Percentiles rank a stretch among this genome's conserved stretches.
These are phyloP conservation scores for Melanostigma gelatinosum DNA, from an alignment of 2,113 vertebrate species.

Conservation along the genomic window DNA sequence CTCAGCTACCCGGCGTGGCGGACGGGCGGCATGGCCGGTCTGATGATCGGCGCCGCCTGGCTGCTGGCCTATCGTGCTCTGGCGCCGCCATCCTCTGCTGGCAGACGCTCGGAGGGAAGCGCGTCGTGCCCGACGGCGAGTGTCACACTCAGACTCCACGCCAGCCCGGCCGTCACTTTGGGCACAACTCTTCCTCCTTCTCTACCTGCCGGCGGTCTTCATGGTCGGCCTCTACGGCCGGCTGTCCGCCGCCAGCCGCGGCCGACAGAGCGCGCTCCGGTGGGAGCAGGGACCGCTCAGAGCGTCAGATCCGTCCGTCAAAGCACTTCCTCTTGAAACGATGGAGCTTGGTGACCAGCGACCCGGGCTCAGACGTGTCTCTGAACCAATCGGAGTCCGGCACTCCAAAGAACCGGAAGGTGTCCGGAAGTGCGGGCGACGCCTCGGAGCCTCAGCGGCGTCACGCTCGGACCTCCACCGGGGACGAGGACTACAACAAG, in stretches of 20 bases:
- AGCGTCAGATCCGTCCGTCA: slow-evolving; percentile 12
- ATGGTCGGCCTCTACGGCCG: slow-evolving; percentile 92
- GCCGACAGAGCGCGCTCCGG: slow-evolving; percentile 81
- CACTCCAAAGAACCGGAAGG: slow-evolving; percentile 46
- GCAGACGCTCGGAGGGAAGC: slow-evolving; percentile 87
- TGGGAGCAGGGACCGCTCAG: slow-evolving; percentile 1
- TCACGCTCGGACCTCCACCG: slow-evolving; percentile 68
- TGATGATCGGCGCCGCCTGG: slow-evolving; percentile 92
- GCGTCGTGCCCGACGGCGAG: slow-evolving; percentile 83
- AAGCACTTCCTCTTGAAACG: slow-evolving; percentile 35
- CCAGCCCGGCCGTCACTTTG: slow-evolving; percentile 89
- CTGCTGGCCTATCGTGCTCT: slow-evolving; percentile 90
- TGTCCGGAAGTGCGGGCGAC: slow-evolving; percentile 51
- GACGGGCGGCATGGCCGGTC: slow-evolving; percentile 86
- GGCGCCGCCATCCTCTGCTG: slow-evolving; percentile 94
- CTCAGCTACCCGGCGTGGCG: slow-evolving; percentile 89
- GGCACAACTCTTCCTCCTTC: slow-evolving; percentile 92
- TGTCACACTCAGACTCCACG: slow-evolving; percentile 94
- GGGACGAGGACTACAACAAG: slow-evolving; percentile 66
- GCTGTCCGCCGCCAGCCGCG: slow-evolving; percentile 89
- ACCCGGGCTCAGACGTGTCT: slow-evolving; percentile 21
- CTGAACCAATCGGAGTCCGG: slow-evolving; percentile 39
- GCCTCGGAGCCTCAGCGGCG: background rate
- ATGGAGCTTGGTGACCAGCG: slow-evolving; percentile 11
- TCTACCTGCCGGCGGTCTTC: slow-evolving; percentile 92